Conservation (phyloP, 2,888 invertebrate genomes). For the Mycalesis mineus region DNA sequence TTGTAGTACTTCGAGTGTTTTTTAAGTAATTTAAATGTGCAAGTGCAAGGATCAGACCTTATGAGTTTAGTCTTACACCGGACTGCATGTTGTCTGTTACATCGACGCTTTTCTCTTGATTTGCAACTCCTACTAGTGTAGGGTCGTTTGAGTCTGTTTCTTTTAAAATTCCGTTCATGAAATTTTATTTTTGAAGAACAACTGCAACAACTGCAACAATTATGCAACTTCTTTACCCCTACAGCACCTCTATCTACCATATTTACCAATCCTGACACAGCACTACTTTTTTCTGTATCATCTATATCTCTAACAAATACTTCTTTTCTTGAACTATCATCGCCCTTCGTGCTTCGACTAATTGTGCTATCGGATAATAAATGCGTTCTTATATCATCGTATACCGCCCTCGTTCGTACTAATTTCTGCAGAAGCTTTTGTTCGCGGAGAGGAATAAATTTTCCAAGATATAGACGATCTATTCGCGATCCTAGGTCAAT, state of each 20-base stretch:
- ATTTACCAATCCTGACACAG: conserved; percentile 41
- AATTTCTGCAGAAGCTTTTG: conserved; percentile 48
- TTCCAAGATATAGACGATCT: conserved; percentile 44
- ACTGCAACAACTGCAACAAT: conserved; percentile 52
- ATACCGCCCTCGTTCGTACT: conserved; percentile 50
- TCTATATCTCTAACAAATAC: conserved; percentile 24
- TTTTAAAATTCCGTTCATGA: conserved; percentile 25
- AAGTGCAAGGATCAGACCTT: conserved; percentile 53
- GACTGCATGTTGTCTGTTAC: conserved; percentile 16
- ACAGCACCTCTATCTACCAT: conserved; percentile 45
- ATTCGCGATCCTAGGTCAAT: conserved; percentile 40
- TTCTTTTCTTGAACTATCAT: conserved; percentile 32
- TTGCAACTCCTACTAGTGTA: conserved; percentile 20
- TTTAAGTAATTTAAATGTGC: conserved; percentile 39
- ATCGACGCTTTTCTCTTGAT: conserved; percentile 28
- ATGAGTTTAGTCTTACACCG: conserved; percentile 43
- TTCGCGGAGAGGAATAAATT: conserved; percentile 48
- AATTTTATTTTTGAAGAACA: conserved; percentile 38
- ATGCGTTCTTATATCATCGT: conserved; percentile 49
- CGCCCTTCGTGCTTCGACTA: conserved; percentile 35
- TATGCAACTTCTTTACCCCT: conserved; percentile 37
- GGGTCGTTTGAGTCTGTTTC: conserved; percentile 28
- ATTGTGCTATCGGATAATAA: conserved; percentile 42
- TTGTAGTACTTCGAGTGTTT: conserved; percentile 31
- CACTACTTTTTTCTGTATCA: conserved; percentile 34